phyloP scores from a whole-genome alignment of 2,113 vertebrate species.

The Dinomys branickii region DNA sequence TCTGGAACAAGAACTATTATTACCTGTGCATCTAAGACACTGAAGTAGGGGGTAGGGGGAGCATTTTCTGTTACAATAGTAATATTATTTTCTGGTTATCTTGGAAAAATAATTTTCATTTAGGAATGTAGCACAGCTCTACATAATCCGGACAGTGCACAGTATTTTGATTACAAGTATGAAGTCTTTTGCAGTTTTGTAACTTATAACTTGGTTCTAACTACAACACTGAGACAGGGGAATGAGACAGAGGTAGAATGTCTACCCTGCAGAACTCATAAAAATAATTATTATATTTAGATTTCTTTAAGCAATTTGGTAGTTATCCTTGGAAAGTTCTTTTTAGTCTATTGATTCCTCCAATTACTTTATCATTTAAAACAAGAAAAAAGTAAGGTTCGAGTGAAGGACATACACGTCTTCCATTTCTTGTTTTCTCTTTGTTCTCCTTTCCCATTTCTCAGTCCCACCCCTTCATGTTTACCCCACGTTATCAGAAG shows the following conservation, averaged over 20 bases:
- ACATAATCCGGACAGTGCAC: not conserved
- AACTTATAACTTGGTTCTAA: slow-evolving; percentile 24
- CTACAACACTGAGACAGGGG: not conserved
- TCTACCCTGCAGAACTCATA: not conserved
- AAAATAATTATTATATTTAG: not conserved
- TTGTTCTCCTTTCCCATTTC: not conserved
- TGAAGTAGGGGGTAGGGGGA: too few species aligned
- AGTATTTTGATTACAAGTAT: not conserved
- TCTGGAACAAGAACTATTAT: too few species aligned
- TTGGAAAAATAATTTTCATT: not conserved
- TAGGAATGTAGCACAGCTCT: not conserved
- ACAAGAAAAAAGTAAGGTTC: not conserved
- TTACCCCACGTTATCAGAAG: not conserved
- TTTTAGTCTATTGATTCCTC: not conserved
- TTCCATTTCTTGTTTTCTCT: not conserved
- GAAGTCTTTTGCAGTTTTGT: slow-evolving; percentile 1
- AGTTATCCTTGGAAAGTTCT: not conserved
- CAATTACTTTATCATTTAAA: not conserved
- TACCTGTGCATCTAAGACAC: too few species aligned
- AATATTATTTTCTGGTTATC: not conserved
- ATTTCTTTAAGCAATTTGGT: not conserved
- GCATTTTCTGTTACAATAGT: not conserved
- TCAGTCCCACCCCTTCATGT: not conserved
- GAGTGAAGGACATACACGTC: not conserved
- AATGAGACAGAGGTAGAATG: not conserved